These are phyloP conservation scores for Catharus bicknelli DNA, from an alignment of 2,113 vertebrate genomes.

Conservation along the genomic window DNA sequence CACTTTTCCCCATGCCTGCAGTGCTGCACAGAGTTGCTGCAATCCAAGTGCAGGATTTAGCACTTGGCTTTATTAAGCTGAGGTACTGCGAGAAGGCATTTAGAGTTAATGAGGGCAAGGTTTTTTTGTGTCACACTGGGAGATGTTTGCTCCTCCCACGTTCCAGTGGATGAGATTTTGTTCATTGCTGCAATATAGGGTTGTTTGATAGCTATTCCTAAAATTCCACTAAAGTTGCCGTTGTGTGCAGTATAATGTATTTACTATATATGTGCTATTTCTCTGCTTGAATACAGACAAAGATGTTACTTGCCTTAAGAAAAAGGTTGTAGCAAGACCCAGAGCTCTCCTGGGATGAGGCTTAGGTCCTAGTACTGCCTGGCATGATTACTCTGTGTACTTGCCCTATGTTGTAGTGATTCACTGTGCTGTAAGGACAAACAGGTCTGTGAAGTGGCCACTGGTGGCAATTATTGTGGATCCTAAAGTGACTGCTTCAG, in stretches of 20 bases:
- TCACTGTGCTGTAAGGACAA: not conserved
- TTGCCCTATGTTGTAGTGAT: fast-evolving
- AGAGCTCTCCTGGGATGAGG: not conserved
- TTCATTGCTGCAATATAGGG: fast-evolving
- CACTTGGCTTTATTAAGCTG: not conserved
- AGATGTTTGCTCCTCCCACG: fast-evolving
- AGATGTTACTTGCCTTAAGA: not conserved
- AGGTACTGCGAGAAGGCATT: fast-evolving
- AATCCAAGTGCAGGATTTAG: not conserved
- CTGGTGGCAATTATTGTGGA: not conserved
- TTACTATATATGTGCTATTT: fast-evolving
- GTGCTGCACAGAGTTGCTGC: not conserved
- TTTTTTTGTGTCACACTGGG: fast-evolving
- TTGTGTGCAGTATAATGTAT: not conserved
- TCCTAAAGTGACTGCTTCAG: not conserved
- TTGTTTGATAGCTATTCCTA: not conserved
- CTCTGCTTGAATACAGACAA: not conserved
- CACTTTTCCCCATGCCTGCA: not conserved
- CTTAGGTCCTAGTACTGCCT: not conserved
- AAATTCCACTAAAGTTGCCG: not conserved
- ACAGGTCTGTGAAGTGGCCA: not conserved
- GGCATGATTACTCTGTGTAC: not conserved
- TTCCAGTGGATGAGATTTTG: not conserved
- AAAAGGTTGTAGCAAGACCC: not conserved
- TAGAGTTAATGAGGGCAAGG: fast-evolving